These are phyloP conservation scores for Lysiphlebus fabarum DNA, from an alignment of 1,140 invertebrate species.

Conservation along the genomic window DNA sequence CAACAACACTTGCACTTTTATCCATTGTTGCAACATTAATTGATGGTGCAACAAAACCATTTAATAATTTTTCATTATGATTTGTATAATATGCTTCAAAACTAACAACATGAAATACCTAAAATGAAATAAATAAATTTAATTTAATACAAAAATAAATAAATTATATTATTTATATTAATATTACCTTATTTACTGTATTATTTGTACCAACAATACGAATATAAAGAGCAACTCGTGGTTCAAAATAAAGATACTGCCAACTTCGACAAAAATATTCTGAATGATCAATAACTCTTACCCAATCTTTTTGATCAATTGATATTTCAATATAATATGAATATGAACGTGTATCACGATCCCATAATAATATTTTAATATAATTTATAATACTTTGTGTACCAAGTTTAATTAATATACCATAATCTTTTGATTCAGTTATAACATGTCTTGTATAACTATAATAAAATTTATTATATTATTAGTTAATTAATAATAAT, in stretches of 20 bases:
- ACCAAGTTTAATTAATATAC: conserved; percentile 85
- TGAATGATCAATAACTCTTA: conserved; percentile 87
- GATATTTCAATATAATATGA: conserved; percentile 93
- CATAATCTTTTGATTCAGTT: conserved; percentile 72
- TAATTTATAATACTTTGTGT: conserved; percentile 91
- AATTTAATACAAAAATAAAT: background rate
- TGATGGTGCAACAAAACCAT: conserved; percentile 79
- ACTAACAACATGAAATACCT: conserved; percentile 90
- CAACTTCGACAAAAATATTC: conserved; percentile 91
- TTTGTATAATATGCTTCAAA: conserved; percentile 86
- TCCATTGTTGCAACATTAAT: conserved; percentile 90
- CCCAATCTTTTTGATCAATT: conserved; percentile 94
- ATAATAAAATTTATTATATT: conserved; percentile 8
- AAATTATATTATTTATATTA: conserved; percentile 8
- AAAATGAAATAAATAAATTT: conserved; percentile 18
- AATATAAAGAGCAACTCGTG: conserved; percentile 85
- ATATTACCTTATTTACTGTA: conserved; percentile 80
- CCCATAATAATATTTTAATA: conserved; percentile 90
- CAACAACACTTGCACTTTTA: conserved; percentile 86
- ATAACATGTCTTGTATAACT: conserved; percentile 91
- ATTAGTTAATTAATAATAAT: background rate
- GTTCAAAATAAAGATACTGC: conserved; percentile 92
- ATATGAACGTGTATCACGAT: conserved; percentile 89
- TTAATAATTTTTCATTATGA: conserved; percentile 69
- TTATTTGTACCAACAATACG: conserved; percentile 92